Base-by-base conservation (phyloP, 2,113 vertebrate species). In the Steatornis caripensis region DNA sequence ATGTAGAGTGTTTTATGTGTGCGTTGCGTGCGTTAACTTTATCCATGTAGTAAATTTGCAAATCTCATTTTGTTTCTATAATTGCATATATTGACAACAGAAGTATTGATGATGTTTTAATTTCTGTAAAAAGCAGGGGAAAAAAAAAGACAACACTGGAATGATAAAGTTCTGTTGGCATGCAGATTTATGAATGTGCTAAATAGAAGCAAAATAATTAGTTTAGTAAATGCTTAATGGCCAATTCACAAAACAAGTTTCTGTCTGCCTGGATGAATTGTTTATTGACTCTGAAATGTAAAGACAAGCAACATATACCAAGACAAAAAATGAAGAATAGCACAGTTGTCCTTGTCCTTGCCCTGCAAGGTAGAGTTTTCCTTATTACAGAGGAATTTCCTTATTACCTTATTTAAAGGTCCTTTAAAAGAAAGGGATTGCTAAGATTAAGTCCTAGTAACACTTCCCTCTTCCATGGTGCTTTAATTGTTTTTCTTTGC, bases 211-310 rank as follows among this genome's bases (percentile, higher is more conserved):
- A 84, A 41, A 79, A 87, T 22, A 80, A 82, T 65, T 95, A 92
- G 91, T 89, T 75, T 87, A 71, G 41, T 81, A 72, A 86, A 79
- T 57, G 20, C 53, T 60, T 84, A 70, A 62, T 37, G 46, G 83
- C 48, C 65, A 82, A n/a, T 79, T 84, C 58, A 55, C 43, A 77
- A 83, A 94, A 70, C 12, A 84, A 83, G 39, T 72, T 89, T 62
- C 70, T 84, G 16, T 80, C 64, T 93, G 41, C 27, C 11, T 6
- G 5, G 16, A 22, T 90, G 36, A 90, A 92, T 83, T 82, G 46
- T 79, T 96, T 82, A 71, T 86, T 90, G 81, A 94, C 39, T 77
- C 65, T 94, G 76, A 91, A 90, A 49, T 58, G 10, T 51, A 93
- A 83, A 32, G 71, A 64, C 43, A 37, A 87, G 69, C 16, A 71